These are phyloP conservation scores for Luidia sarsii DNA, from an alignment of 53 echinoderm and acorn worm species.

Conservation along the genomic window DNA sequence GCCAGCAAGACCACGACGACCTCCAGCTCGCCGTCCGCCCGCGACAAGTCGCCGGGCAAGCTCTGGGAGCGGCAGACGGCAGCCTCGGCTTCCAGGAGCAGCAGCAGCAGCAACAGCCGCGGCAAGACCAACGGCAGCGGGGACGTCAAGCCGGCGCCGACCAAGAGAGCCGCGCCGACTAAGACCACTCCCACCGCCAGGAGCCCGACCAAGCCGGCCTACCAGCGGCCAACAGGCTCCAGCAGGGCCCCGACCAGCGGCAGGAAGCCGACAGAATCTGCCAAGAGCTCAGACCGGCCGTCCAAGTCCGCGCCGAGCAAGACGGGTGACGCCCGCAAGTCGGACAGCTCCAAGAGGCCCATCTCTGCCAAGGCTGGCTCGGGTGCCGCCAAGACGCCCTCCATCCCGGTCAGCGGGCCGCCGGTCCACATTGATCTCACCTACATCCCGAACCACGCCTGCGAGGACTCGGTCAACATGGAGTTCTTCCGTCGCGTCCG, in stretches of 20 bases:
- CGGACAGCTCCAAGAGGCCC: conserved; percentile 71
- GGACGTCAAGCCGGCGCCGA: conserved; percentile 33
- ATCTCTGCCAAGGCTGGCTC: conserved; percentile 46
- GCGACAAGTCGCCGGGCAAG: conserved; percentile 47
- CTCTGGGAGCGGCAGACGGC: conserved; percentile 28
- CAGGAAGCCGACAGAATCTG: conserved; percentile 58
- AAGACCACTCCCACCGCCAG: conserved; percentile 4
- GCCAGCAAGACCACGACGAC: conserved; percentile 20
- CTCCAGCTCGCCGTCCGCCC: neutral
- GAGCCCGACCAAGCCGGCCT: conserved; percentile 70
- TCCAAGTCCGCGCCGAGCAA: conserved; percentile 68
- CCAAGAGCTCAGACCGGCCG: conserved; percentile 68
- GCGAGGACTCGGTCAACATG: conserved; percentile 86
- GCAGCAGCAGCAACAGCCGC: conserved; percentile 43
- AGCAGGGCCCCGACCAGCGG: conserved; percentile 56
- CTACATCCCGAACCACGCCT: conserved; percentile 92
- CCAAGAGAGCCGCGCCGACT: conserved; percentile 43
- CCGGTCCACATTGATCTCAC: conserved; percentile 88
- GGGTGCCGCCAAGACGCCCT: conserved; percentile 64
- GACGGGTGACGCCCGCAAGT: conserved; percentile 65
- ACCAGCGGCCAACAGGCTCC: conserved; percentile 83
- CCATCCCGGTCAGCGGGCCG: conserved; percentile 91
- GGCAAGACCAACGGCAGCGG: conserved; percentile 44
- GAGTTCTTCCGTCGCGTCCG: conserved; percentile 94
- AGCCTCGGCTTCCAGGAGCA: conserved; percentile 45